phyloP scores from a whole-genome alignment of 2,113 vertebrate genomes.

The Perccottus glenii region DNA sequence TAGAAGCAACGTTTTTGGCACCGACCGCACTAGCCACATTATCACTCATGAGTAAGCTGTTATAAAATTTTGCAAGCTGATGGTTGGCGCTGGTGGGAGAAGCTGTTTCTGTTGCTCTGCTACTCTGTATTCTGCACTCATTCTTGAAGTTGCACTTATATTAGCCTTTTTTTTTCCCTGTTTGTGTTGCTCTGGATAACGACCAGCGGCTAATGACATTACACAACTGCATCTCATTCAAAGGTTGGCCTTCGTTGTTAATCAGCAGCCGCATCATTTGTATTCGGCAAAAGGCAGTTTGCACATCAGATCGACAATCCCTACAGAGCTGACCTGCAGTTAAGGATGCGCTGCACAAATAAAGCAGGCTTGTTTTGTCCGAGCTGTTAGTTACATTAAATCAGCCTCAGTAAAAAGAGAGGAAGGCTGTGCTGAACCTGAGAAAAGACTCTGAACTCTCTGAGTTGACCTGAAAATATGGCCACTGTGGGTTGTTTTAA shows the following conservation, averaged over 20 bases:
- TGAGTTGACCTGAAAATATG: constrained; percentile 32
- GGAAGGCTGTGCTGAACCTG: constrained; percentile 18
- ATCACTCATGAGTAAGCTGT: not conserved
- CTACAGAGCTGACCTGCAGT: constrained; percentile 28
- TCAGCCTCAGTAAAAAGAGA: constrained; percentile 21
- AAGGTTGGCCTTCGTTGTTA: constrained; percentile 23
- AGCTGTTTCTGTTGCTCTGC: not conserved
- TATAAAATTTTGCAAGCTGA: not conserved
- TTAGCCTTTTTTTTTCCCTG: not conserved
- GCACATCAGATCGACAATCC: constrained; percentile 9
- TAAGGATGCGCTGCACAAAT: constrained; percentile 20
- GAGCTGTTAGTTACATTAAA: constrained; percentile 31
- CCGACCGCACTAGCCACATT: not conserved
- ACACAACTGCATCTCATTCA: constrained; percentile 19
- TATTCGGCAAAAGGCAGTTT: constrained; percentile 17
- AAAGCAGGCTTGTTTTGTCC: constrained; percentile 21
- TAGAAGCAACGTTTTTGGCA: not conserved
- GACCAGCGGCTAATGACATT: constrained; percentile 17
- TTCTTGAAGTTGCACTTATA: not conserved
- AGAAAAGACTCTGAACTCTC: not conserved
- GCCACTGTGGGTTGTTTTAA: constrained; percentile 11
- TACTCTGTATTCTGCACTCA: not conserved
- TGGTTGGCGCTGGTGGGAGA: not conserved
- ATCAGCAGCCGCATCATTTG: constrained; percentile 17
- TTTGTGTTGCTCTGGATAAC: constrained; percentile 4